Evolutionary conservation across 2,113 vertebrate genomes (phyloP), one percentile per base, ranked within the genome.

Genomic region (Eulacestoma nigropectus): DNA sequence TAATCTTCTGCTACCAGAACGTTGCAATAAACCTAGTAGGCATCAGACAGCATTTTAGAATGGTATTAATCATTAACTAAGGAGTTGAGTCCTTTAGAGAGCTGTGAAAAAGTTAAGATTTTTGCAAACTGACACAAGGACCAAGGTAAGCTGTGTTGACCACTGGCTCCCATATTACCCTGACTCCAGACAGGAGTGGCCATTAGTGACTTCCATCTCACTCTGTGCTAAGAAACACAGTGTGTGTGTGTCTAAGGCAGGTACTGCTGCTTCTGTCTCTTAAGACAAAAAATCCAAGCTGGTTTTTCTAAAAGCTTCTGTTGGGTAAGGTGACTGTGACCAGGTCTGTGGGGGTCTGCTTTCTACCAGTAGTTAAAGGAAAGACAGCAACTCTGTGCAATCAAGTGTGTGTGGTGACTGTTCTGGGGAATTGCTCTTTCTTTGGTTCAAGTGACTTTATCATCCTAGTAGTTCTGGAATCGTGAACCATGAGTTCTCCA

Each of bases 401-500:
- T 32, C 4, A 12, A 5, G 10, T 22, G 7, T 35, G 23, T 29
- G 7, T 62, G 42, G 60, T 67, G 47, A 15, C 26, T 87, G 32
- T 42, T 76, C 17, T 12, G 46, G 29, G 19, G 18, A 65, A 29
- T 21, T 57, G n/a, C 55, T 53, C 11, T 73, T 52, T 33, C 13
- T 64, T 89, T 74, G 18, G 9, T 77, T 84, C 37, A 11, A 16
- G 33, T 59, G 65, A 72, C 44, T 63, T 33, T 27, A 12, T 59
- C 7, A 16, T 73, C 32, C 79, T 8, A 32, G 44, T 46, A 63
- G 37, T 42, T 65, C 11, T 52, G 53, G 57, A 74, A 32, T 60
- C 0, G 1, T 23, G 27, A 37, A 26, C 46, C 0, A 2, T 41
- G 67, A 41, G 56, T 68, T 25, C 15, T 72, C 63, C 30, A 15